These are phyloP conservation scores for Anas platyrhynchos DNA, from an alignment of 2,113 vertebrate genomes.

Conservation along the genomic window DNA sequence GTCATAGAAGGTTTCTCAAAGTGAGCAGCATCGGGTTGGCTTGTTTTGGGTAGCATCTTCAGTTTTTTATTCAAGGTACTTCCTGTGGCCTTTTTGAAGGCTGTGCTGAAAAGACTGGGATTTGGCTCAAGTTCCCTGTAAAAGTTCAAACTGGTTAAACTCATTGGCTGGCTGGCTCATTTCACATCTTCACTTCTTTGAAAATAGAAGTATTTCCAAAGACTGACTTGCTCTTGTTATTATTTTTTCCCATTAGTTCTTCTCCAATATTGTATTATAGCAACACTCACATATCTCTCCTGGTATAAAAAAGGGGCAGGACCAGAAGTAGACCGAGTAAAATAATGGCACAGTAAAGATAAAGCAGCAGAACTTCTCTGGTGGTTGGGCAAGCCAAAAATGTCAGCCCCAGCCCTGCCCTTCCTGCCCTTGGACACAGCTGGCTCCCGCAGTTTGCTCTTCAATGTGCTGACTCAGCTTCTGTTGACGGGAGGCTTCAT, in stretches of 20 bases:
- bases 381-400: not conserved
- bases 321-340: not conserved
- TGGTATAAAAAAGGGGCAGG: not conserved
- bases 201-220: rapidly evolving
- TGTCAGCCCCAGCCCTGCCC: not conserved
- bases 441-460: not conserved
- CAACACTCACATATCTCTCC: rapidly evolving
- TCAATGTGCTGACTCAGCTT: not conserved
- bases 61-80: not conserved
- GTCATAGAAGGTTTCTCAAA: not conserved
- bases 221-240: not conserved
- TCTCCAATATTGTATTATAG: not conserved
- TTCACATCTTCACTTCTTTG: not conserved
- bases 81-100: not conserved
- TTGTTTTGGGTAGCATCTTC: not conserved
- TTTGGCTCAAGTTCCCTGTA: not conserved
- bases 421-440: not conserved
- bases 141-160: not conserved
- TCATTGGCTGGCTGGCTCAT: not conserved
- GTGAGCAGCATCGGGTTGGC: not conserved
- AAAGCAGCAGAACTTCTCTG: not conserved
- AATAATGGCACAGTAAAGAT: not conserved
- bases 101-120: not conserved
- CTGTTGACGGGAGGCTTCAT: not conserved
- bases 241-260: not conserved